Base-by-base conservation (phyloP, 2,797 vertebrate genomes). In the Cirrhinus mrigala region DNA sequence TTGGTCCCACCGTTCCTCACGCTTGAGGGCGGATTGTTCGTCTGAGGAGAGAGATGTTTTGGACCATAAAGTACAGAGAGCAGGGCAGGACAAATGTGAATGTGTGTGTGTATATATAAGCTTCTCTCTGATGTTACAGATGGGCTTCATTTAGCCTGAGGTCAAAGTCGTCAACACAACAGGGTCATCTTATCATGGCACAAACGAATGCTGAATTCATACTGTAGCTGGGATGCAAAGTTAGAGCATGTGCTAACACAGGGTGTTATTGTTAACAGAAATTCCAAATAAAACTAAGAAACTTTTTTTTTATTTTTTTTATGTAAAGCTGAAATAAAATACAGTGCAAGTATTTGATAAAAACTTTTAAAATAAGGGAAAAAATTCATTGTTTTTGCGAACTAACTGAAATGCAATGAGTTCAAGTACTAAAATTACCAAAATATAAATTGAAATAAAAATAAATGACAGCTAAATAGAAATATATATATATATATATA, bases 1-100 rank as follows among this genome's bases (percentile, higher is more conserved):
- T 27, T 74, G 69, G 46, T 52, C 48, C 29, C 44, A 75, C 44
- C 69, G 82, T 84, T 78, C 74, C 64, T 84, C 50, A 69, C 24
- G 64, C 82, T 84, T 84, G n/a, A 84, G 74, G 64, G 62, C 50
- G 18, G 50, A 84, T 78, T 62, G 69, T 84, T 78, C 73, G 10
- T 69, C 74, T 84, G 82, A 84, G 82, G 18, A 77, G 48, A 83
- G 73, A 54, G 62, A 69, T 77, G 74, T 84, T 84, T 68, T 76
- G 81, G 82, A 84, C 48, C 82, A 84, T 84, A 68, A 84, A 77
- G 62, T 68, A 66, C 73, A 56, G 62, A 83, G 58, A 52, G 29
- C 44, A 56, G 70, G 20, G 70, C 70, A 48, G 81, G 29, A 75
- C 29, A 24, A 66, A 18, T 62, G 12, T 75, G 3, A 29, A n/a